Conservation (phyloP, 2,113 vertebrate genomes). For the Heliornis fulica region DNA sequence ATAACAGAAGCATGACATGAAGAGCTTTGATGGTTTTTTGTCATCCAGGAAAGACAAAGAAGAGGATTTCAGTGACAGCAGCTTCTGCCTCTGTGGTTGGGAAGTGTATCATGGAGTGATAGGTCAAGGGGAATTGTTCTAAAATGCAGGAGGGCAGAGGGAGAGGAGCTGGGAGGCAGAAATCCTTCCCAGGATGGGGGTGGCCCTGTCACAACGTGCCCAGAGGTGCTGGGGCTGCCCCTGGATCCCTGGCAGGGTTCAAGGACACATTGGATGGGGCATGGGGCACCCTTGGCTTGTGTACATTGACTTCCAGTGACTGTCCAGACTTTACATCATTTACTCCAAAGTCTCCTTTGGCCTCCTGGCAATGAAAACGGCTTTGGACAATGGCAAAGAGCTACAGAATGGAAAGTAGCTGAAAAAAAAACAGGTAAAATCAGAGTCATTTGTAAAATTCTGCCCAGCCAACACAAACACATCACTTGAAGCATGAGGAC, state of each 20-base stretch:
- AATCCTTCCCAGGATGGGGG: no score
- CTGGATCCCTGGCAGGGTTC: no score
- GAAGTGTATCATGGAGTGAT: background rate
- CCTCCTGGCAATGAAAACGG: background rate
- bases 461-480: background rate
- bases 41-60: background rate
- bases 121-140: no score
- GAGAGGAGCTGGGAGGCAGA: no score
- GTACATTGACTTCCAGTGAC: no score
- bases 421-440: background rate
- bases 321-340: background rate
- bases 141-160: no score
- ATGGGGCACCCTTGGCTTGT: no score
- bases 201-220: no score
- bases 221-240: no score
- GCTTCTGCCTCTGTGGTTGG: rapidly evolving
- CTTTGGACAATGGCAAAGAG: background rate
- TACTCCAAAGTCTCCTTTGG: background rate
- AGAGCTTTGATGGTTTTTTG: no score
- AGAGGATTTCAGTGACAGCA: background rate
- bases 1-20: background rate
- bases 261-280: no score
- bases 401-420: background rate
- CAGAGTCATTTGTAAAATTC: background rate
- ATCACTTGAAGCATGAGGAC: no score